phyloP scores from a whole-genome alignment of 2,888 invertebrate species.

The Leptinotarsa juncta region DNA sequence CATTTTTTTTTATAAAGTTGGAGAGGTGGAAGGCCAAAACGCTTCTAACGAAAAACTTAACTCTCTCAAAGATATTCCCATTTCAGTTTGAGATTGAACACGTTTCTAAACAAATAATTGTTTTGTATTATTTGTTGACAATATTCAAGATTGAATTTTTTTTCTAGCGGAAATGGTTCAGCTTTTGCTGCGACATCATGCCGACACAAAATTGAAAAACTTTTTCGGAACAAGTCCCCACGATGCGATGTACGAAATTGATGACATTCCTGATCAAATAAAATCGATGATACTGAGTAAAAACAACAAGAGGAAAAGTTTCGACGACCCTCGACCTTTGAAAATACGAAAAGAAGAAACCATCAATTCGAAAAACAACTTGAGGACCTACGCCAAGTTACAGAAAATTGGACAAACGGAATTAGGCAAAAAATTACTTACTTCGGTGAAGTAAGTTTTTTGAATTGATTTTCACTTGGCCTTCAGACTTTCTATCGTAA shows the following conservation, averaged over 20 bases:
- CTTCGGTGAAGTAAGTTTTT: conserved; percentile 22
- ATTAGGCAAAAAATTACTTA: not conserved
- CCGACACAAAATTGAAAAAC: conserved; percentile 66
- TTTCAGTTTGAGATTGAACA: no score
- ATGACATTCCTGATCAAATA: conserved; percentile 54
- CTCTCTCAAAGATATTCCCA: no score
- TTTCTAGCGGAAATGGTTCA: conserved; percentile 65
- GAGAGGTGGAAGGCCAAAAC: no score
- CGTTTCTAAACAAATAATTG: no score
- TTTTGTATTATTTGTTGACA: no score
- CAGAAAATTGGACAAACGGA: conserved; percentile 36
- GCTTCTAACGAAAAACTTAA: no score
- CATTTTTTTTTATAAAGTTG: no score
- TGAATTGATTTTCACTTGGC: not conserved
- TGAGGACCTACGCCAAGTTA: conserved; percentile 47
- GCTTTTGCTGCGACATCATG: conserved; percentile 64
- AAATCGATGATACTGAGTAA: conserved; percentile 53
- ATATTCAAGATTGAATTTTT: not conserved
- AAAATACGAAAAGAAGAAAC: conserved; percentile 34
- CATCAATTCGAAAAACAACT: conserved; percentile 29
- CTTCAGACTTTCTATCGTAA: not conserved
- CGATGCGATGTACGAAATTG: conserved; percentile 65
- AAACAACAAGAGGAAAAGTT: conserved; percentile 46
- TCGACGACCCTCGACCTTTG: conserved; percentile 17
- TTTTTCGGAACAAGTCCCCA: conserved; percentile 66